Conservation (phyloP, 2,797 vertebrate species). For the Peromyscus melanophrys region DNA sequence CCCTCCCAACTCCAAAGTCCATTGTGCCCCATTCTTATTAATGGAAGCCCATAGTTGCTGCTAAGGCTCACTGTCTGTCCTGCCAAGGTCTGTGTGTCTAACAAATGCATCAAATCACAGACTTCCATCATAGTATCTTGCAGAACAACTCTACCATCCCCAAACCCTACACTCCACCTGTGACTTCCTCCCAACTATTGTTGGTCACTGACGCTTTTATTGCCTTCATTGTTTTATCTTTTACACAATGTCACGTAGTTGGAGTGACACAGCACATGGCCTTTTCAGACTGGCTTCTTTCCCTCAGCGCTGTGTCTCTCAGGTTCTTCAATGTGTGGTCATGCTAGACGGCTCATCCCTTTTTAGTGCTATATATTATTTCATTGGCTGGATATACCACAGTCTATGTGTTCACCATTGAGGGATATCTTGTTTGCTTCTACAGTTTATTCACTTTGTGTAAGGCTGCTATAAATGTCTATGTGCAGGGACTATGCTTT, state of each 20-base stretch:
- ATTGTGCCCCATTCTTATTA: neutral
- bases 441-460: neutral
- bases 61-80: neutral
- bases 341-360: neutral
- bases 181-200: neutral
- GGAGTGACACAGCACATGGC: neutral
- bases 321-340: neutral
- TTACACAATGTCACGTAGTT: neutral
- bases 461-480: neutral
- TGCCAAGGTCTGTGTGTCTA: neutral
- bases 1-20: neutral
- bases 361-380: neutral
- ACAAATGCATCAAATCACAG: neutral
- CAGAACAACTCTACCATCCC: neutral
- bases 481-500: neutral
- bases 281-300: neutral
- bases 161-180: neutral
- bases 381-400: neutral
- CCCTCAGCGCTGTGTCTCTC: neutral
- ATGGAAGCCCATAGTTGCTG: neutral
- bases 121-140: neutral
- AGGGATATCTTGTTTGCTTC: neutral
- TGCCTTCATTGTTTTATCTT: neutral
- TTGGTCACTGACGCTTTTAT: neutral
- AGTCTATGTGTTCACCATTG: neutral